These are phyloP conservation scores for Diaphora mendica DNA, from an alignment of 2,888 invertebrate species.

Conservation along the genomic window DNA sequence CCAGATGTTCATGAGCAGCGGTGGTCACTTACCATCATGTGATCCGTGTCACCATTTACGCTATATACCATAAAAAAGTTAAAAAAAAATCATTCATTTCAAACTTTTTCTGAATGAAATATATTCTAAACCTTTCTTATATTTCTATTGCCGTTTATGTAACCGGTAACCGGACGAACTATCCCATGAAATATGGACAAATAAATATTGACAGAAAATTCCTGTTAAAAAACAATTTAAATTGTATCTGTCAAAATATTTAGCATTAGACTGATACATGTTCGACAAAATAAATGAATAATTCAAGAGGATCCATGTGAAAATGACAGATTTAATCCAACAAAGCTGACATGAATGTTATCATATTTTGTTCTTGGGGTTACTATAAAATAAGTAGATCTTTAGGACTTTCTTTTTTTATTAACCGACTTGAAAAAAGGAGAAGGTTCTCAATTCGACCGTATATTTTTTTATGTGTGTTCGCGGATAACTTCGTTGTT, in stretches of 20 bases:
- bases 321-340: conserved; percentile 45
- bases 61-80: too few relatives aligned
- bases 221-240: neutral
- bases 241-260: neutral
- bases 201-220: neutral
- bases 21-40: too few relatives aligned
- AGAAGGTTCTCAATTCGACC: too few relatives aligned
- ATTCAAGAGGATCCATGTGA: conserved; percentile 42
- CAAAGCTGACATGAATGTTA: conserved; percentile 50
- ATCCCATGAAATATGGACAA: neutral
- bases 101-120: neutral
- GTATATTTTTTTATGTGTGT: too few relatives aligned
- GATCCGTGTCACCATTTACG: too few relatives aligned
- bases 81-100: too few relatives aligned
- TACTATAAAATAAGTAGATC: conserved; percentile 23
- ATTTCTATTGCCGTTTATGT: neutral
- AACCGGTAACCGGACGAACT: neutral
- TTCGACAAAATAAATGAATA: conserved; percentile 37
- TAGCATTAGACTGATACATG: neutral
- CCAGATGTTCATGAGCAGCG: too few relatives aligned
- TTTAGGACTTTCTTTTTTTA: conserved; percentile 16
- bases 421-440: too few relatives aligned
- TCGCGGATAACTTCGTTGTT: too few relatives aligned
- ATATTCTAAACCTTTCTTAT: neutral
- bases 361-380: conserved; percentile 33